Base-by-base conservation (phyloP, 2,797 vertebrate genomes). In the Eidolon dupreanum region DNA sequence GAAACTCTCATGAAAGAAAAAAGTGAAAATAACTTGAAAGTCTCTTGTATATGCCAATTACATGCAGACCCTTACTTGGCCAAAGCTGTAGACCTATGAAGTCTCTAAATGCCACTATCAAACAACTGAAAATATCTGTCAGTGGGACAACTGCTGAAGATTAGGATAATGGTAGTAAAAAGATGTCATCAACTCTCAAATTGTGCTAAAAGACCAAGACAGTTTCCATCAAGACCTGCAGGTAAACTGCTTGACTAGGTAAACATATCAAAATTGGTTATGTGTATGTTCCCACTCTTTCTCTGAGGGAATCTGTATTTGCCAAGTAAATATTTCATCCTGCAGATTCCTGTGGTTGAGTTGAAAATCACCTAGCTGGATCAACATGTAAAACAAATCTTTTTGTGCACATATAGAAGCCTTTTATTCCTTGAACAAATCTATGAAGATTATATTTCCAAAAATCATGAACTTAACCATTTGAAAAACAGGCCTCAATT, bases 351-450 rank as follows among this genome's bases (percentile, higher is more conserved):
- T 43, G 43, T 38, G 79, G 38, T 70, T 10, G 10, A 75, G 70
- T 5, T 68, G 26, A 79, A 88, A 43, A 77, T 49, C 3, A 33
- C 11, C 51, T 11, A 51, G 10, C 11, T 38, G 43, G 19, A 65
- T 63, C 24, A 57, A 8, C 2, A 15, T n/a, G 51, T n/a, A 53
- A 85, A 75, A 59, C 24, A 81, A 57, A 65, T 31, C 31, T 8
- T 89, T 51, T 16, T 33, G 53, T 41, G 17, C 8, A 71, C 46
- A 43, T 53, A 20, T 2, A 46, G 15, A 92, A 81, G 24, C 0
- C 20, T 93, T 84, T 88, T 43, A 85, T 63, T 88, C 51, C 71
- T 68, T 93, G 53, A 90, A 88, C 22, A 94, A 49, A 91, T 57
- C 51, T 41, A 36, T 43, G 31, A 36, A 88, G 33, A 61, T 24